A percentile compares a stretch with the other conserved stretches of the same genome.
phyloP scores from a whole-genome alignment of 1,140 invertebrate genomes.

The Drosophila pseudoananassae region DNA sequence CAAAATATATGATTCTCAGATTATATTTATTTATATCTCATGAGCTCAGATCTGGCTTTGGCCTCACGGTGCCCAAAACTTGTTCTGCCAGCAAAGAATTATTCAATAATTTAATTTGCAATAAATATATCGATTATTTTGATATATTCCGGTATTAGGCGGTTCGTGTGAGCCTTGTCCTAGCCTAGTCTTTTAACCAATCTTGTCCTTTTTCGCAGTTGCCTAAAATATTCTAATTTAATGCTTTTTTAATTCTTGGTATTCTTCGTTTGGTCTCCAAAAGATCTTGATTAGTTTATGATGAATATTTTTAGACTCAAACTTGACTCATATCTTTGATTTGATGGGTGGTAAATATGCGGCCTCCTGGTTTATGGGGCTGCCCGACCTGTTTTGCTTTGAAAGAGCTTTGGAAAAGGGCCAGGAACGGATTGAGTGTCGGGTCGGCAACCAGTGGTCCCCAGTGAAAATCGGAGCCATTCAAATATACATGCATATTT shows the following conservation, averaged over 20 bases:
- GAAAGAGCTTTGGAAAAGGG: constrained; percentile 18
- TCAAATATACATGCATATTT: constrained; percentile 44
- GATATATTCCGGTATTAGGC: constrained; percentile 6
- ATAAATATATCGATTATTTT: constrained; percentile 33
- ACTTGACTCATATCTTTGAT: constrained; percentile 36
- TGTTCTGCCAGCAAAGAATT: constrained; percentile 32
- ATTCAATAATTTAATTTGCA: constrained; percentile 3
- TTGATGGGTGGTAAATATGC: constrained; percentile 27
- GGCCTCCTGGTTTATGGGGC: constrained; percentile 21
- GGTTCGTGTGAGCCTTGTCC: background rate
- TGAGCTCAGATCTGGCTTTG: constrained; percentile 29
- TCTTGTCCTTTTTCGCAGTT: background rate
- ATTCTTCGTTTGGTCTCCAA: background rate
- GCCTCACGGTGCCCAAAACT: constrained; percentile 39
- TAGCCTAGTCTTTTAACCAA: background rate
- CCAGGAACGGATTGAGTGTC: constrained; percentile 11
- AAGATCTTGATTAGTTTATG: constrained; percentile 19
- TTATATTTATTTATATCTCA: constrained; percentile 35
- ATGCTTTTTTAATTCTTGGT: background rate
- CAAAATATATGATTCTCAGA: constrained; percentile 17
- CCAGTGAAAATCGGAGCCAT: background rate
- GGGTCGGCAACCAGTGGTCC: constrained; percentile 17
- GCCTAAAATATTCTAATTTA: background rate
- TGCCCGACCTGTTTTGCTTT: constrained; percentile 28
- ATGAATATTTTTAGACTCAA: constrained; percentile 18